Conservation (phyloP, 2,888 invertebrate genomes). For the Nemoura dubitans region DNA sequence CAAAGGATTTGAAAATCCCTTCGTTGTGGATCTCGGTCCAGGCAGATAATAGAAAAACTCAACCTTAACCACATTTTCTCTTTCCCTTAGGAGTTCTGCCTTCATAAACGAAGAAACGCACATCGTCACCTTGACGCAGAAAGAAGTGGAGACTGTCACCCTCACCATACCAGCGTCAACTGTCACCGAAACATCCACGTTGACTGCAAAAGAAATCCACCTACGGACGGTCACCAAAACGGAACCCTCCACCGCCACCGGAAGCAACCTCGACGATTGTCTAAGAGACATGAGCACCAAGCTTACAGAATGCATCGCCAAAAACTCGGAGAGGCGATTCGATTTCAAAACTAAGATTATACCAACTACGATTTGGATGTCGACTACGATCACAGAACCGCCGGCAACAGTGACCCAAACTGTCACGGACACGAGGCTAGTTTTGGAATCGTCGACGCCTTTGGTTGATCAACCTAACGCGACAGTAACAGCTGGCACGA, state of each 20-base stretch:
- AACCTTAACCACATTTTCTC: too few species aligned
- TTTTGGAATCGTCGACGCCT: neutral
- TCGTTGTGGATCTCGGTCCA: too few species aligned
- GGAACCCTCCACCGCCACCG: neutral
- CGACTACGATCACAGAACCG: neutral
- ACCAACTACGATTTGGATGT: neutral
- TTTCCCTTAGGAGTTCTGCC: too few species aligned
- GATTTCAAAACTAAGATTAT: neutral
- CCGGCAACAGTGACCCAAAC: neutral
- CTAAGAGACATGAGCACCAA: too few species aligned
- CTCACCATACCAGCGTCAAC: neutral
- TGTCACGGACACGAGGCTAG: neutral
- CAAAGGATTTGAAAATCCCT: too few species aligned
- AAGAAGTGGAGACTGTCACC: neutral
- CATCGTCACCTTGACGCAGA: neutral
- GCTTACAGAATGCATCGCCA: too few species aligned
- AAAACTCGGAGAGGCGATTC: too few species aligned
- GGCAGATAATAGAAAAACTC: too few species aligned
- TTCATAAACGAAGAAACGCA: neutral
- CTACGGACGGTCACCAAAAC: neutral
- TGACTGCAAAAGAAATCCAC: neutral
- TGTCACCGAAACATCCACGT: neutral
- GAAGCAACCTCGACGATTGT: too few species aligned
- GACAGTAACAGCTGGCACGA: neutral
- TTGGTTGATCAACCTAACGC: neutral